Evolutionary conservation across 2,888 invertebrate genomes (phyloP).

Genomic region (Eucriotettix oculatus): DNA sequence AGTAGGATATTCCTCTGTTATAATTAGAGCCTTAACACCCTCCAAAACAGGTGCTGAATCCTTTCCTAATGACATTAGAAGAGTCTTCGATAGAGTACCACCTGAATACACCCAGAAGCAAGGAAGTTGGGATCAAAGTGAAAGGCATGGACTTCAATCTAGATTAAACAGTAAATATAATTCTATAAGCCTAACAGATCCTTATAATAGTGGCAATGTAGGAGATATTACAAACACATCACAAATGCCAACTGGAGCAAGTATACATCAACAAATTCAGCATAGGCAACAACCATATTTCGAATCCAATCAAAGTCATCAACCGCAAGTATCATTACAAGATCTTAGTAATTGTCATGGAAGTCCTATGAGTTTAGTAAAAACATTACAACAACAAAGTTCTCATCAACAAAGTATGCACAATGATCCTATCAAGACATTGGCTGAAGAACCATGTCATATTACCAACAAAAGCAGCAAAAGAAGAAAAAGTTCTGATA

Average conservation of each 20-base stretch:
- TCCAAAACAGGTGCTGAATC: background rate
- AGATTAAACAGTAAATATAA: slow-evolving; percentile 1
- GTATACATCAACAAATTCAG: slow-evolving; percentile 13
- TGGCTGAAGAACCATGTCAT: slow-evolving; percentile 3
- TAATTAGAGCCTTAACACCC: slow-evolving; percentile 40
- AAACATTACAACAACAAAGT: slow-evolving; percentile 38
- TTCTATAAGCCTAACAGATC: background rate
- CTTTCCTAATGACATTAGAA: slow-evolving; percentile 17
- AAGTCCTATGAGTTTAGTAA: slow-evolving; percentile 60
- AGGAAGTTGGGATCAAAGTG: slow-evolving; percentile 25
- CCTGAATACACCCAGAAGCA: slow-evolving; percentile 22
- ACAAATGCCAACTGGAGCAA: too few species aligned
- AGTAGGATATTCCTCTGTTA: slow-evolving; percentile 69
- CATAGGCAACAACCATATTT: slow-evolving; percentile 47
- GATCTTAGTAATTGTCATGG: slow-evolving; percentile 57
- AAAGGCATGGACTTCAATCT: slow-evolving; percentile 18
- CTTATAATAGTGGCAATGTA: background rate
- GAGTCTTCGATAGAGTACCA: slow-evolving; percentile 30
- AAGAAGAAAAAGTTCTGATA: slow-evolving; percentile 43
- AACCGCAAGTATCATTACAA: slow-evolving; percentile 38
- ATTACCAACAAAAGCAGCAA: slow-evolving; percentile 11
- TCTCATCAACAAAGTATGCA: slow-evolving; percentile 31
- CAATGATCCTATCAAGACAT: slow-evolving; percentile 5
- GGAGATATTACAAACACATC: too few species aligned
- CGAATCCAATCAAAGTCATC: slow-evolving; percentile 35